phyloP scores from a whole-genome alignment of 2,797 vertebrate species.

The Zalophus californianus region DNA sequence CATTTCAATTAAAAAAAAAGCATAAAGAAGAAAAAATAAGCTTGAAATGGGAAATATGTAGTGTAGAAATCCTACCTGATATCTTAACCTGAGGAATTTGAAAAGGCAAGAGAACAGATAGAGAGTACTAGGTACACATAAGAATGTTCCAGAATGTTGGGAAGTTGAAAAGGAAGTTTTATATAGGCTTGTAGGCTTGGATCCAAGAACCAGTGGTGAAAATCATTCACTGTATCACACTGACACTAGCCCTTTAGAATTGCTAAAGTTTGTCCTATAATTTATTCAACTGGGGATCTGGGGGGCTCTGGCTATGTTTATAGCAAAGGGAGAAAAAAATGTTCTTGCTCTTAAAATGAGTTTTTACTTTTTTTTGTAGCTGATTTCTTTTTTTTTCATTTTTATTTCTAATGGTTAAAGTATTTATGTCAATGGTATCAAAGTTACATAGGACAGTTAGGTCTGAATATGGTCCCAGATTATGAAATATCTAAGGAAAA shows the following conservation, averaged over 20 bases:
- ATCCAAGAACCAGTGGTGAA: not conserved
- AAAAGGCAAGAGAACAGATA: not conserved
- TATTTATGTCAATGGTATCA: not conserved
- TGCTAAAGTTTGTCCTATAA: not conserved
- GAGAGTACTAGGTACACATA: not conserved
- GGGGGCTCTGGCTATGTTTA: not conserved
- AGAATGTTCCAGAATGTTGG: not conserved
- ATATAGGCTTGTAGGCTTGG: not conserved
- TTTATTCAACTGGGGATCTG: not conserved
- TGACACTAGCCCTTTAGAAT: not conserved
- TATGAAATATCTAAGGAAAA: not conserved
- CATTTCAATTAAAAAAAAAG: constrained; percentile 13
- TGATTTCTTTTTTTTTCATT: not conserved
- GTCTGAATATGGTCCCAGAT: not conserved
- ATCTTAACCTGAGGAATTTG: not conserved
- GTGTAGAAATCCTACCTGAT: not conserved
- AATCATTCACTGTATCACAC: not conserved
- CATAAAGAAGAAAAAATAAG: not conserved
- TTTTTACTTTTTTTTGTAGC: not conserved
- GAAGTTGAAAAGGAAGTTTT: not conserved
- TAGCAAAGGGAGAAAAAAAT: not conserved
- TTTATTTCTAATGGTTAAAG: not conserved
- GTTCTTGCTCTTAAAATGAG: not conserved
- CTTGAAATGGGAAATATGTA: not conserved
- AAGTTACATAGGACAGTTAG: not conserved